These are phyloP conservation scores for Cercocebus atys DNA, from an alignment of 2,113 vertebrate species.

Conservation along the genomic window DNA sequence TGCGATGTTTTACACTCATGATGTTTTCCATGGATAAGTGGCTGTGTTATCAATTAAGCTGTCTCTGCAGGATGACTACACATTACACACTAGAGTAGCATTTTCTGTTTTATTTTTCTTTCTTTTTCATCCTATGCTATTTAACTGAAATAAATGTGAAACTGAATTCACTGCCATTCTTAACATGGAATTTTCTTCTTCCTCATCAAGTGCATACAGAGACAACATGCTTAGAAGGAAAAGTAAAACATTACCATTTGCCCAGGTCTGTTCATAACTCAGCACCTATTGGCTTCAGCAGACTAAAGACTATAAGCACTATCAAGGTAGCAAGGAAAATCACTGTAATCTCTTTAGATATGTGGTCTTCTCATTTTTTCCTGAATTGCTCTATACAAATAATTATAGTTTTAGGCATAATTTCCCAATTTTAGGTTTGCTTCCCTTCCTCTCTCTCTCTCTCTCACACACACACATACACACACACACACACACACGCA, in stretches of 20 bases:
- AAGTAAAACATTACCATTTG: constrained; percentile 62
- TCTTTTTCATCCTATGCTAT: not conserved
- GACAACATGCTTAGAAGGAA: constrained; percentile 64
- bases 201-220: not conserved
- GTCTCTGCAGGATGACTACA: not conserved
- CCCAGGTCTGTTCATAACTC: constrained; percentile 69
- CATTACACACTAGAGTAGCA: not conserved
- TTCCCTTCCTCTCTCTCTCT: not conserved
- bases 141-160: not conserved
- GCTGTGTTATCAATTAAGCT: not conserved
- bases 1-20: not conserved
- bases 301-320: constrained; percentile 72
- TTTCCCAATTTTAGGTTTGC: constrained; percentile 9
- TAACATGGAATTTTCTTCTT: not conserved
- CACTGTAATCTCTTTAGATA: constrained; percentile 79
- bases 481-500: not conserved
- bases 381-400: constrained; percentile 84
- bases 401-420: constrained; percentile 71
- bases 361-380: constrained; percentile 80
- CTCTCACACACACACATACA: not conserved
- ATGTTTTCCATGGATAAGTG: not conserved
- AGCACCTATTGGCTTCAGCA: constrained; percentile 57
- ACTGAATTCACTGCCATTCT: not conserved
- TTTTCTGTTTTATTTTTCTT: not conserved
- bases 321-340: constrained; percentile 78